Base-by-base conservation (phyloP, 2,797 vertebrate species). In the Myripristis murdjan region DNA sequence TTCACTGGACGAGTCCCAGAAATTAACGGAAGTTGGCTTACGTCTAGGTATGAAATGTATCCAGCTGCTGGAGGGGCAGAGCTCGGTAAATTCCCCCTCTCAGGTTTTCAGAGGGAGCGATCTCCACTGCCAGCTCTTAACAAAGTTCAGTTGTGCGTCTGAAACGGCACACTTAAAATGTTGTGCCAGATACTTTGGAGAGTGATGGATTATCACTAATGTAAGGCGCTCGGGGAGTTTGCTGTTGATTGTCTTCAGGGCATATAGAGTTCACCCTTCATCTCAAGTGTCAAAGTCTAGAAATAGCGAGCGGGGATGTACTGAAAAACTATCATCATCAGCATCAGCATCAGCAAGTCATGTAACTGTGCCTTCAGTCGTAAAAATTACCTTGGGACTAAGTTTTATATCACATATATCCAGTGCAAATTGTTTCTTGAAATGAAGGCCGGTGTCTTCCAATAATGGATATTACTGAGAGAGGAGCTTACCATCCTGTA, bases 141-240 rank as follows among this genome's bases (percentile, higher is more conserved):
- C 77, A 85, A 83, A 83, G 80, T 83, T 84, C 82, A 87, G 81
- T 87, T 79, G 75, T 79, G 75, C 80, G 77, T 35, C 82, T 64
- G 26, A 81, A 85, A 81, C 53, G 26, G 53, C 64, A 77, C 31
- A 63, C 67, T 62, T 58, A 59, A 31, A 76, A 68, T 56, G 68
- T 37, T 41, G 60, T 51, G 68, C 73, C 66, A 81, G 64, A 80
- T 44, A 62, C 55, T 67, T 81, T 48, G 28, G 62, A 69, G 68
- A 64, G 72, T 79, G 81, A 87, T 82, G 82, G 63, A 88, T 90
- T 81, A 75, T 83, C 76, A 72, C 46, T 65, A 77, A 71, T 70
- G 67, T 61, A 20, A 2, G 26, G 39, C 49, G 59, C 46, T 48
- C 63, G 39, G 51, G 39, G 56, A 23, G 61, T 31, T 48, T 11